Evolutionary conservation across 2,113 vertebrate genomes (phyloP), one percentile per base, ranked within the genome.

Genomic region (Cranoglanis bouderius): DNA sequence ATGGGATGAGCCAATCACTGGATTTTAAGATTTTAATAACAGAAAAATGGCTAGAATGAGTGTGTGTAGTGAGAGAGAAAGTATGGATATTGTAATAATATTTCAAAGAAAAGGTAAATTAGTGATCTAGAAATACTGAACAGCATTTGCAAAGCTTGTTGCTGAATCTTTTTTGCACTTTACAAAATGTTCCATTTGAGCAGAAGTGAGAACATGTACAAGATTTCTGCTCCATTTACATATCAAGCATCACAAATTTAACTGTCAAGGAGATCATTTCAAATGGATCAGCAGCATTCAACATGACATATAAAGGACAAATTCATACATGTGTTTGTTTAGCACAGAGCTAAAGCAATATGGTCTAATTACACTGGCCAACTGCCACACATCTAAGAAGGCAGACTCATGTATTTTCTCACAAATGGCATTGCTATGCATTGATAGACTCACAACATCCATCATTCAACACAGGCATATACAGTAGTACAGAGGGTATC

Each of bases 11-110:
- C 29, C 70, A 80, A 65, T 77, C 61, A 67, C 74, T 85, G 43
- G 67, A 90, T 55, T 88, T 80, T 75, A 40, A 72, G 83, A 63
- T 80, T 88, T 90, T 86, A 63, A 80, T 67, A 72, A 90, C 70
- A 84, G 83, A 84, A 38, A n/a, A 78, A 82, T 63, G 19, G 72
- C 4, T 38, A 35, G 16, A 82, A 84, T n/a, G n/a, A n/a, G n/a
- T n/a, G n/a, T n/a, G n/a, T n/a, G 21, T 32, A 38, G n/a, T 32
- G 35, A 59, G 32, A 65, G 67, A 75, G 65, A 61, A 80, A 14
- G 13, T 29, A 38, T 5, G 6, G 26, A 24, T 16, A 29, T 18
- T 53, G 16, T 19, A 80, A 53, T 16, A 51, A 8, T 38, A 84
- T 46, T 35, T 65, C 35, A 63, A 49, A 24, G 35, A 74, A 53